Evolutionary conservation across 2,113 vertebrate species (phyloP).

Genomic region (Miniopterus natalensis): DNA sequence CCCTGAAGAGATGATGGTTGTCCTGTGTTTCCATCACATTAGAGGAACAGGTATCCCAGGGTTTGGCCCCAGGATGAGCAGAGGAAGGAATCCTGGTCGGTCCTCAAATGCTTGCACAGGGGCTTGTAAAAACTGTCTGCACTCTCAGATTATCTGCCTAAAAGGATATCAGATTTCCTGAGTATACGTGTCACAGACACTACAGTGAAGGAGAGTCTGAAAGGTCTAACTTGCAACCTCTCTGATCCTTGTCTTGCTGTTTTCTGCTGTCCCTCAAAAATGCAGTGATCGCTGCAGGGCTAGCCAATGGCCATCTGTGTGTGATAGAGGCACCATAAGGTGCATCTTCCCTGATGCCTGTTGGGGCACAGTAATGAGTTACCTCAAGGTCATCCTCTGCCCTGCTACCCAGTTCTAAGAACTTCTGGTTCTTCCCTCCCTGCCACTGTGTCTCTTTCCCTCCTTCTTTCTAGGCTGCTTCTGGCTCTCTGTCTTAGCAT

Average conservation of each 20-base stretch:
- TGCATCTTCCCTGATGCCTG: background rate
- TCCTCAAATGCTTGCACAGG: background rate
- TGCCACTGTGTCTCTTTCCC: background rate
- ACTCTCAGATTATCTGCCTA: background rate
- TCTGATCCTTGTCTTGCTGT: background rate
- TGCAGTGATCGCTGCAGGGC: background rate
- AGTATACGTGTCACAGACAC: background rate
- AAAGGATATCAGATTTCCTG: background rate
- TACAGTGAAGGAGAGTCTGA: background rate
- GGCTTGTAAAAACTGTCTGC: background rate
- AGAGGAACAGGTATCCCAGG: background rate
- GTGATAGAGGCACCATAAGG: background rate
- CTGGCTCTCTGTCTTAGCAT: background rate
- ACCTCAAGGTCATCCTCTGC: background rate
- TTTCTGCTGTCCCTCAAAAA: background rate
- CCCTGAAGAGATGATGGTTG: background rate
- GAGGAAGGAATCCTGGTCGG: background rate
- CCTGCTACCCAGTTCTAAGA: background rate
- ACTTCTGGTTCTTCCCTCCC: background rate
- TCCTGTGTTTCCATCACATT: background rate
- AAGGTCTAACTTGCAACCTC: background rate
- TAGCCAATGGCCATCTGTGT: background rate
- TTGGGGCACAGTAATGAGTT: background rate
- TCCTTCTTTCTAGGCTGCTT: background rate
- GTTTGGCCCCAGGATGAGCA: background rate